Conservation (phyloP, 1,140 invertebrate genomes). For the Oppia nitens region DNA sequence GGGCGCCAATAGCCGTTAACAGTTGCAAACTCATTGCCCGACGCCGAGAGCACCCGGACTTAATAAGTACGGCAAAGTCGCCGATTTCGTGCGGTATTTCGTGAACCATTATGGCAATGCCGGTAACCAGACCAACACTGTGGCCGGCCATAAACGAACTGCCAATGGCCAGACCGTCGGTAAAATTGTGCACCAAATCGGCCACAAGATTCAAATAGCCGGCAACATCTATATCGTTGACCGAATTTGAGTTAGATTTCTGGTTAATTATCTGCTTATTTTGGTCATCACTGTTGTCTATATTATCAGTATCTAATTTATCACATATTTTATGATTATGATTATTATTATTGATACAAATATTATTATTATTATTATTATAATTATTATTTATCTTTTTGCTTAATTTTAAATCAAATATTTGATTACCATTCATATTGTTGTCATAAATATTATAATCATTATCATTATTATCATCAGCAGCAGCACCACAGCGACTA, state of each 20-base stretch:
- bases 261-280: no score
- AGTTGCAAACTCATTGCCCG: conserved; percentile 85
- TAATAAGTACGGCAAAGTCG: conserved; percentile 90
- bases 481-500: neutral
- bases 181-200: conserved; percentile 91
- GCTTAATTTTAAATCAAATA: no score
- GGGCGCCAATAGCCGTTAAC: conserved; percentile 78
- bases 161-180: conserved; percentile 88
- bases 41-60: conserved; percentile 70
- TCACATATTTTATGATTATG: neutral
- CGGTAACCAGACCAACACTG: conserved; percentile 65
- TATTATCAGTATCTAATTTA: neutral
- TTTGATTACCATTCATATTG: no score
- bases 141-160: conserved; percentile 82
- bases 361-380: no score
- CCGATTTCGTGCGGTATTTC: conserved; percentile 97
- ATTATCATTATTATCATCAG: conserved; percentile 4
- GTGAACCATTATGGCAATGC: conserved; percentile 80
- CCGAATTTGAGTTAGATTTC: neutral
- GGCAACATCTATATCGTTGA: conserved; percentile 62
- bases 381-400: no score
- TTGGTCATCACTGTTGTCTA: no score
- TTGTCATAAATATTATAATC: no score
- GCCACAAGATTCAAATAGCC: conserved; percentile 86
- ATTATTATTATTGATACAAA: conserved; percentile 1